phyloP scores from a whole-genome alignment of 2,888 invertebrate genomes.

The Trypoxylon attenuatum region DNA sequence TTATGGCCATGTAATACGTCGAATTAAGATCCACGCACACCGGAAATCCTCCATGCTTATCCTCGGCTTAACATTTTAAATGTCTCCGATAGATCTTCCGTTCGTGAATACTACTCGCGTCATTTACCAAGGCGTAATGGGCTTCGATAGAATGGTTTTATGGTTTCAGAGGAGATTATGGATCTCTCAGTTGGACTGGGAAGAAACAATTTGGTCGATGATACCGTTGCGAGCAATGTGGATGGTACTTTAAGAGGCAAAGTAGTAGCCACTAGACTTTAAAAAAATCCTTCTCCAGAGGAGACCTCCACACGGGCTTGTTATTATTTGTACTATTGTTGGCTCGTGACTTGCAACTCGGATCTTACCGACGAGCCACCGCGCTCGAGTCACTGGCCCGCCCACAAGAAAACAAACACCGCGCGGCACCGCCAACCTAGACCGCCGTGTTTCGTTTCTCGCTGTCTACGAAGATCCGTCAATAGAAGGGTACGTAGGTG shows the following conservation, averaged over 20 bases:
- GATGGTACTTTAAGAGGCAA: slow-evolving; percentile 56
- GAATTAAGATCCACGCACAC: slow-evolving; percentile 65
- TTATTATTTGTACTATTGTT: slow-evolving; percentile 75
- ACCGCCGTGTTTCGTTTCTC: slow-evolving; percentile 15
- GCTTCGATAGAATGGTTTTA: too few relatives aligned
- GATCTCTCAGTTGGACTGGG: too few relatives aligned
- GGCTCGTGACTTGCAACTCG: slow-evolving; percentile 72
- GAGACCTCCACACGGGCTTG: slow-evolving; percentile 61
- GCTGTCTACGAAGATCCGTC: slow-evolving; percentile 30
- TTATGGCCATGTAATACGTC: slow-evolving; percentile 69
- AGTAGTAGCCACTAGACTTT: slow-evolving; percentile 61
- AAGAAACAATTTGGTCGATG: too few relatives aligned
- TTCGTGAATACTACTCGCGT: too few relatives aligned
- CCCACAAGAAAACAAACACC: slow-evolving; percentile 70
- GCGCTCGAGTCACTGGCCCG: slow-evolving; percentile 50
- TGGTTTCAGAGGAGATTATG: too few relatives aligned
- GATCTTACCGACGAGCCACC: slow-evolving; percentile 53
- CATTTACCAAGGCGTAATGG: too few relatives aligned
- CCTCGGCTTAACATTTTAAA: background rate
- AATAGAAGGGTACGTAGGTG: too few relatives aligned
- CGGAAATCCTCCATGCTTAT: slow-evolving; percentile 18
- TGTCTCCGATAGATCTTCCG: background rate
- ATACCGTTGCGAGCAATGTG: slow-evolving; percentile 39
- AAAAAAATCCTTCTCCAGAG: slow-evolving; percentile 60
- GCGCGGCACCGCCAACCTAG: slow-evolving; percentile 42